Evolutionary conservation across 1,140 invertebrate species (phyloP).

Genomic region (Bombus confusus): DNA sequence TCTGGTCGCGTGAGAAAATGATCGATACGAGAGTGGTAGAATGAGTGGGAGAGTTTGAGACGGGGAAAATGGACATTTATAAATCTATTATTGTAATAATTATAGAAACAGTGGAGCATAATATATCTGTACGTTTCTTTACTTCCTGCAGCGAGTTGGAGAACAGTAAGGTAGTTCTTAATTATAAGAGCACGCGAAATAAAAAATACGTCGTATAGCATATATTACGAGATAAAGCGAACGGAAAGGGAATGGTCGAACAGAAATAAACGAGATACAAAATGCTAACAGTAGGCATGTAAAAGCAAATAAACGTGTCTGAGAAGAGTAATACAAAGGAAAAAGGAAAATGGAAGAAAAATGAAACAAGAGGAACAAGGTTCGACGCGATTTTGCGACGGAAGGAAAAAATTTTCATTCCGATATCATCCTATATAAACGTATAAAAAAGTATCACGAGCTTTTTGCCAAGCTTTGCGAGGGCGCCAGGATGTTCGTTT

Average conservation of each 20-base stretch:
- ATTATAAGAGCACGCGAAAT: slow-evolving; percentile 29
- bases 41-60: slow-evolving; percentile 1
- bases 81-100: slow-evolving; percentile 65
- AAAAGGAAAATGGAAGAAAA: neutral
- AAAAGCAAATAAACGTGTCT: slow-evolving; percentile 4
- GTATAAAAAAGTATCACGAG: slow-evolving; percentile 63
- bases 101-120: slow-evolving; percentile 38
- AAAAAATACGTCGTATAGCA: slow-evolving; percentile 5
- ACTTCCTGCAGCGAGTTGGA: slow-evolving; percentile 40
- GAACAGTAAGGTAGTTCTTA: slow-evolving; percentile 40
- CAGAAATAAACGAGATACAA: neutral
- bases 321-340: neutral
- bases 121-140: slow-evolving; percentile 61
- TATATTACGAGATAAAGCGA: slow-evolving; percentile 20
- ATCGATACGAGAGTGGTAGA: slow-evolving; percentile 2
- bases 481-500: slow-evolving; percentile 14
- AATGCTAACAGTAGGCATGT: neutral
- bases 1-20: neutral
- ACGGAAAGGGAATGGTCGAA: slow-evolving; percentile 24
- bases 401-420: slow-evolving; percentile 42
- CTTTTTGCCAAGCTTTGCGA: slow-evolving; percentile 63
- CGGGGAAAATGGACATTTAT: slow-evolving; percentile 49
- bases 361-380: neutral
- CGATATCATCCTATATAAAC: slow-evolving; percentile 62
- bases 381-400: slow-evolving; percentile 15